These are phyloP conservation scores for Parazoanthus swiftii DNA, from an alignment of 92 coral and sea anemone species.

Conservation along the genomic window DNA sequence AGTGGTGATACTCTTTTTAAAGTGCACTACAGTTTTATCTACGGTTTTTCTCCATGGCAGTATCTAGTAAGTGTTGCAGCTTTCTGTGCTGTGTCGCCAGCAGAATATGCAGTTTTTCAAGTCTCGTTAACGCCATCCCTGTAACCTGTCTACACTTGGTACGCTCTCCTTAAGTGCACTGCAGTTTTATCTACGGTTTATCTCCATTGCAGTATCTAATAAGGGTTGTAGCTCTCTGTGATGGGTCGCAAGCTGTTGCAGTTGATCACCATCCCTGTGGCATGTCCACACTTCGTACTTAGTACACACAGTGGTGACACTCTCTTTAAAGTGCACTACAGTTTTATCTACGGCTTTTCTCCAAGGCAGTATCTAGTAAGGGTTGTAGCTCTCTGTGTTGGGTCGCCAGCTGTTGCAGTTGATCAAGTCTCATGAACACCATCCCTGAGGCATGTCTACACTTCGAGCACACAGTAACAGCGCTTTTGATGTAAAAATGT, in stretches of 20 bases:
- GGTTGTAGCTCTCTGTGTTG: slow-evolving; percentile 54
- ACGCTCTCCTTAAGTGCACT: slow-evolving; percentile 20
- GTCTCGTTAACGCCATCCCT: slow-evolving; percentile 35
- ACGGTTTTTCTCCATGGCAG: background rate
- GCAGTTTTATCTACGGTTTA: background rate
- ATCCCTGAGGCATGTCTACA: slow-evolving; percentile 76
- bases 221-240: slow-evolving; percentile 58
- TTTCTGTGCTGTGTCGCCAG: slow-evolving; percentile 43
- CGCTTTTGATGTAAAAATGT: slow-evolving; percentile 56
- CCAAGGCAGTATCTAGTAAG: slow-evolving; percentile 33
- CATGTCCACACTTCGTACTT: slow-evolving; percentile 55
- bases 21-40: background rate
- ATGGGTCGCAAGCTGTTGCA: slow-evolving; percentile 47
- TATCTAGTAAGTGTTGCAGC: slow-evolving; percentile 40
- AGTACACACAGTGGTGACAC: slow-evolving; percentile 57
- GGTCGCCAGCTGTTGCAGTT: slow-evolving; percentile 51
- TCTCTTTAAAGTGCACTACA: background rate
- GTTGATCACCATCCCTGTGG: slow-evolving; percentile 62
- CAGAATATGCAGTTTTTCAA: slow-evolving; percentile 13
- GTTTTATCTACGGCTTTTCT: background rate
- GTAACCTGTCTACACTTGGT: slow-evolving; percentile 68
- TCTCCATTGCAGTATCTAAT: slow-evolving; percentile 3
- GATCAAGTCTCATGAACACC: slow-evolving; percentile 67
- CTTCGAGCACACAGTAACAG: slow-evolving; percentile 66
- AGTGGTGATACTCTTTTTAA: slow-evolving; percentile 42